Evolutionary conservation across 2,888 invertebrate species (phyloP).

Genomic region (Hemithea aestivaria): DNA sequence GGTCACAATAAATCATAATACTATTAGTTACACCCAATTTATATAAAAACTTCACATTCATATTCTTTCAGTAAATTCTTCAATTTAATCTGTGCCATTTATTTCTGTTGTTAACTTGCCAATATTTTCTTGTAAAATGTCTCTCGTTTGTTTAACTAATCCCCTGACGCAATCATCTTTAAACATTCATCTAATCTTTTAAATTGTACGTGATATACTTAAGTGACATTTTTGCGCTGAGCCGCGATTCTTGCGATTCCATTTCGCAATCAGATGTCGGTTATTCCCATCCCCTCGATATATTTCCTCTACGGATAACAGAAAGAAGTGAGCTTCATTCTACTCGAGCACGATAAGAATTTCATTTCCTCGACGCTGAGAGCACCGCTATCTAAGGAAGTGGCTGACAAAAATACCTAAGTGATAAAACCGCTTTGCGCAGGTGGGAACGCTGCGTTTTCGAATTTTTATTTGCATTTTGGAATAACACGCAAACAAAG

Average conservation of each 20-base stretch:
- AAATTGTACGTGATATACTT: slow-evolving; percentile 36
- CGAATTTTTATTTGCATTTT: slow-evolving; percentile 10
- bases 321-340: slow-evolving; percentile 70
- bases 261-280: slow-evolving; percentile 62
- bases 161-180: slow-evolving; percentile 10
- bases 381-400: slow-evolving; percentile 73
- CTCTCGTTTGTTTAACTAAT: slow-evolving; percentile 1
- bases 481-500: not conserved
- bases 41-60: too few relatives aligned
- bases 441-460: slow-evolving; percentile 39
- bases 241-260: slow-evolving; percentile 55
- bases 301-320: slow-evolving; percentile 73
- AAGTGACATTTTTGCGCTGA: slow-evolving; percentile 39
- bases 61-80: too few relatives aligned
- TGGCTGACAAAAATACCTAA: slow-evolving; percentile 73
- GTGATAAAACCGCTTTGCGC: slow-evolving; percentile 71
- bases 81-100: too few relatives aligned
- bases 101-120: too few relatives aligned
- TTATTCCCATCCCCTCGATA: slow-evolving; percentile 49
- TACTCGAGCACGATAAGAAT: slow-evolving; percentile 75
- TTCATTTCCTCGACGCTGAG: slow-evolving; percentile 74
- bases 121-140: too few relatives aligned
- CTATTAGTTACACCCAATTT: too few relatives aligned
- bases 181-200: slow-evolving; percentile 15
- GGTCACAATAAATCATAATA: too few relatives aligned